Conservation (phyloP, 2,113 vertebrate genomes). For the Typhlomys cinereus region DNA sequence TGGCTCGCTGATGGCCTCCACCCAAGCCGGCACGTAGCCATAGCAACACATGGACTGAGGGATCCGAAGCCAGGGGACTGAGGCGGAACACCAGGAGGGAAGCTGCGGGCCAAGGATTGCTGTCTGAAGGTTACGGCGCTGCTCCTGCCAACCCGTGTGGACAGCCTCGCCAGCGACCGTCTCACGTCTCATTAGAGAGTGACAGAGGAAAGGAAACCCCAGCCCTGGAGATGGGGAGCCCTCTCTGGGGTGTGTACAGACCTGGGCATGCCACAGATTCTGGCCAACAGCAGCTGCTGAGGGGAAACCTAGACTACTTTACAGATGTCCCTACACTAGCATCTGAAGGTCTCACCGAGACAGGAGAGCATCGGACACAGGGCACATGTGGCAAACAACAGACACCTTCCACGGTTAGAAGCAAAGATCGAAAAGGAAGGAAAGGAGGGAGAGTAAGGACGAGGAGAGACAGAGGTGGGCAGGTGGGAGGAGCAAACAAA, state of each 20-base stretch:
- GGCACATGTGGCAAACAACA: not conserved
- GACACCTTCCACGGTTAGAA: not conserved
- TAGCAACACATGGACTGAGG: conserved; percentile 76
- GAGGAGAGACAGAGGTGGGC: not conserved
- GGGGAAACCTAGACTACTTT: not conserved
- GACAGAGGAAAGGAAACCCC: not conserved
- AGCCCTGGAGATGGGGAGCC: not conserved
- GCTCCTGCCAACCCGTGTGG: conserved; percentile 73
- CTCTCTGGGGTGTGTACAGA: not conserved
- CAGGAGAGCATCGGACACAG: not conserved
- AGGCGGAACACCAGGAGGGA: conserved; percentile 79
- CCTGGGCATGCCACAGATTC: not conserved
- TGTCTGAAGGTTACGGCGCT: conserved; percentile 72
- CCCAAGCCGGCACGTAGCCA: conserved; percentile 81
- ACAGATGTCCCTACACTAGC: not conserved
- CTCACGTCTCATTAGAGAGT: not conserved
- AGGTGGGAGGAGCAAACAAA: not conserved
- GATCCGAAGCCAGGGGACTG: conserved; percentile 82
- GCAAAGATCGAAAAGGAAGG: not conserved
- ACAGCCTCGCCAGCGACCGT: not conserved
- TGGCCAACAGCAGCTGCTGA: not conserved
- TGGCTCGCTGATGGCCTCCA: conserved; percentile 71
- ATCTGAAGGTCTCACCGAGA: not conserved
- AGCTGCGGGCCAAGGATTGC: conserved; percentile 79
- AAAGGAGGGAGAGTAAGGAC: not conserved